phyloP scores from a whole-genome alignment of 92 coral and sea anemone species.

The Palythoa heliodiscus region DNA sequence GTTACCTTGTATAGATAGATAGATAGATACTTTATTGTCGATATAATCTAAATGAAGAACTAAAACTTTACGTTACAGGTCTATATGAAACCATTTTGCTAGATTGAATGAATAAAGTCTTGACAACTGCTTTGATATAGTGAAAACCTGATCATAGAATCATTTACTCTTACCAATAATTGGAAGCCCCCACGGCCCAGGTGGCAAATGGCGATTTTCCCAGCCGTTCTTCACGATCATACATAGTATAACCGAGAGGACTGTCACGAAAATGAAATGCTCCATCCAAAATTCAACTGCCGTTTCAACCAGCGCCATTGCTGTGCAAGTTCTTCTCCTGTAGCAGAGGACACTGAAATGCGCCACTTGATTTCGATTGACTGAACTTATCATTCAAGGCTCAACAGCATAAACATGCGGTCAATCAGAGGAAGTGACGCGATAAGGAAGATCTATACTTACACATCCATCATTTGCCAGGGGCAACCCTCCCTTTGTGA shows the following conservation, averaged over 20 bases:
- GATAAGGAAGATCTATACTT: not conserved
- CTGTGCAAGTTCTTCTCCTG: not conserved
- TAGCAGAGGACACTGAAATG: not conserved
- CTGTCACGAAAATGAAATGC: not conserved
- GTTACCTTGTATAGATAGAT: too few relatives aligned
- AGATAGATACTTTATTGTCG: too few relatives aligned
- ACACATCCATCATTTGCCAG: too few relatives aligned
- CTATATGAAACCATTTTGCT: too few relatives aligned
- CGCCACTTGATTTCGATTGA: not conserved
- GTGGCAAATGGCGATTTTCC: not conserved
- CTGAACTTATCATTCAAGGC: too few relatives aligned
- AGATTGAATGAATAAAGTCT: too few relatives aligned
- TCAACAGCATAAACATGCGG: not conserved
- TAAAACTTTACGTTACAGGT: too few relatives aligned
- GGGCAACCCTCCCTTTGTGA: too few relatives aligned
- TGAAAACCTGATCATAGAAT: too few relatives aligned
- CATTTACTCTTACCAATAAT: not conserved
- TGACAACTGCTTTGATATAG: too few relatives aligned
- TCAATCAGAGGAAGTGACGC: not conserved
- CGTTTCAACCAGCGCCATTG: not conserved
- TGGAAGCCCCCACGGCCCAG: slow-evolving; percentile 24
- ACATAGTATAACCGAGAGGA: not conserved
- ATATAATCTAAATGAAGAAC: too few relatives aligned
- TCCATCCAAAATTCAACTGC: not conserved
- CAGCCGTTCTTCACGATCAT: not conserved